Evolutionary conservation across 2,888 invertebrate species (phyloP).

Genomic region (Geotrupes spiniger): DNA sequence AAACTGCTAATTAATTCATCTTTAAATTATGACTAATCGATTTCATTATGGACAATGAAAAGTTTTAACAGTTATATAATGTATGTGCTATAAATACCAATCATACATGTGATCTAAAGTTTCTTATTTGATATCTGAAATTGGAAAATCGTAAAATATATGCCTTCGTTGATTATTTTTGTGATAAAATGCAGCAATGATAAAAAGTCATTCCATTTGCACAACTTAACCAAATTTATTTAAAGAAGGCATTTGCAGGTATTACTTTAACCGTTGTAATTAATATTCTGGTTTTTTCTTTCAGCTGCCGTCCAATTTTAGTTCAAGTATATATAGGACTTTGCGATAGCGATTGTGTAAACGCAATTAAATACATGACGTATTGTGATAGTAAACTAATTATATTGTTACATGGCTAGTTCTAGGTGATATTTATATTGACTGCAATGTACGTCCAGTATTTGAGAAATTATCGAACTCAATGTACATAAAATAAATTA

Average conservation of each 20-base stretch:
- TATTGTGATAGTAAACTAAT: no score
- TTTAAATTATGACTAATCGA: no score
- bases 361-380: constrained; percentile 3
- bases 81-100: no score
- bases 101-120: constrained; percentile 5
- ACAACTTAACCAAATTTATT: not conserved
- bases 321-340: constrained; percentile 6
- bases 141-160: not conserved
- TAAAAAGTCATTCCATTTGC: no score
- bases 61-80: no score
- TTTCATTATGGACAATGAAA: no score
- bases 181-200: not conserved
- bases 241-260: not conserved
- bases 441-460: no score
- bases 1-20: no score
- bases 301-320: constrained; percentile 19
- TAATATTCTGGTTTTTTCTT: constrained; percentile 11
- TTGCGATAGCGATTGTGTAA: constrained; percentile 9
- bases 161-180: not conserved
- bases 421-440: no score
- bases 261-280: not conserved
- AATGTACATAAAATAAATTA: no score
- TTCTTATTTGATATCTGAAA: constrained; percentile 9
- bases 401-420: no score
- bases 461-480: no score